Conservation (phyloP, 1,140 invertebrate species). For the Lysiphlebus fabarum region DNA sequence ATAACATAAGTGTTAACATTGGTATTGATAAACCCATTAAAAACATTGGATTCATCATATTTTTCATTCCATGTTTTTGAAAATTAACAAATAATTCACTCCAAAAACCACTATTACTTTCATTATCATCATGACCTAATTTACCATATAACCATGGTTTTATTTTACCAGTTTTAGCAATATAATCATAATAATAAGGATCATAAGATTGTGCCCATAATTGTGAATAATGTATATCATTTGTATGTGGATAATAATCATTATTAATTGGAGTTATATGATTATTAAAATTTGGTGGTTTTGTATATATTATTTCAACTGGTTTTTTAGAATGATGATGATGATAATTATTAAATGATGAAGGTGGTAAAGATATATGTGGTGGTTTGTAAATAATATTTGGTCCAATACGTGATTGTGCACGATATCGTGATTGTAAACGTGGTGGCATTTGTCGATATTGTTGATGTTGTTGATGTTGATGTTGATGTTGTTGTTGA, state of each 20-base stretch:
- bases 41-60: constrained; percentile 50
- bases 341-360: not conserved
- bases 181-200: constrained; percentile 50
- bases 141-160: constrained; percentile 48
- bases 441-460: constrained; percentile 7
- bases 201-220: constrained; percentile 50
- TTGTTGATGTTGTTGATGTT: not conserved
- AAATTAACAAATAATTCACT: constrained; percentile 43
- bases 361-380: not conserved
- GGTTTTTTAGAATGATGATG: constrained; percentile 19
- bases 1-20: constrained; percentile 46
- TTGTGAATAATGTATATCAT: constrained; percentile 47
- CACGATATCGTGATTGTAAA: constrained; percentile 8
- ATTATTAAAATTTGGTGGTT: constrained; percentile 37
- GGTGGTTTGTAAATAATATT: constrained; percentile 30
- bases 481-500: constrained; percentile 7
- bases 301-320: constrained; percentile 44
- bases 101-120: constrained; percentile 37
- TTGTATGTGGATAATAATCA: constrained; percentile 30
- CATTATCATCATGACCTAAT: constrained; percentile 27
- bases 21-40: constrained; percentile 48
- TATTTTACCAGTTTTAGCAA: constrained; percentile 47
- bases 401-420: constrained; percentile 31
- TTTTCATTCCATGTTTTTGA: constrained; percentile 48
- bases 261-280: constrained; percentile 32